Percentiles rank a stretch among this genome's conserved stretches.
Evolutionary conservation across 2,113 vertebrate species (phyloP).

Genomic region (Python bivittatus): DNA sequence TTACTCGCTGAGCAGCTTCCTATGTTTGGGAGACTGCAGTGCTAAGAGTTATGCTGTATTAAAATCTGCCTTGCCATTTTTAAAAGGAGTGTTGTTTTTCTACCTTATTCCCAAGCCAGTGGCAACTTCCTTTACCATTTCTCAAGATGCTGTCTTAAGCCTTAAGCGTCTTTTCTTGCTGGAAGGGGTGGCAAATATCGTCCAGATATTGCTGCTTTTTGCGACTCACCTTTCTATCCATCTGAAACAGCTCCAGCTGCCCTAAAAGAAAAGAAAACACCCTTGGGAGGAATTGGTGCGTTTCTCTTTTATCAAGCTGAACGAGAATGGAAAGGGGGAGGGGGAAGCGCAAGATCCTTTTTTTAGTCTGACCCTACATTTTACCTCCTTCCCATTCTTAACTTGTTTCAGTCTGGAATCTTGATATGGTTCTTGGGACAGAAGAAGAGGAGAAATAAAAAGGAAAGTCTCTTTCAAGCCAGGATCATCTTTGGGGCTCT

Average conservation of each 20-base stretch:
- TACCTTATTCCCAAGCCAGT: background rate
- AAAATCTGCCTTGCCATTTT: background rate
- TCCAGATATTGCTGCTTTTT: background rate
- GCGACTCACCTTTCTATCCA: background rate
- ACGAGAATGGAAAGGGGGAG: background rate
- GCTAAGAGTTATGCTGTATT: background rate
- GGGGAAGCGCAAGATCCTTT: background rate
- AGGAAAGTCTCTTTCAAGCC: background rate
- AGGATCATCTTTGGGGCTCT: background rate
- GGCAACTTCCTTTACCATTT: background rate
- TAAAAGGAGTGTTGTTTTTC: background rate
- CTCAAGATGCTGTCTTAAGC: background rate
- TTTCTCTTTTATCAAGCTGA: background rate
- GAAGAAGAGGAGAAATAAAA: background rate
- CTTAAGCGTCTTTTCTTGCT: background rate
- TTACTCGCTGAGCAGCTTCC: background rate
- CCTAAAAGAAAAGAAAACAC: background rate
- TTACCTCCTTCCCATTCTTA: background rate
- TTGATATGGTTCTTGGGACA: background rate
- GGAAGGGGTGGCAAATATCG: background rate
- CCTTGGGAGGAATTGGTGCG: background rate
- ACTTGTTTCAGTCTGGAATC: background rate
- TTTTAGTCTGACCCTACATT: background rate
- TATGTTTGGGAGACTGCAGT: background rate
- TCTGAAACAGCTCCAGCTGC: background rate